phyloP scores from a whole-genome alignment of 1,140 invertebrate genomes.

The Araneus ventricosus region DNA sequence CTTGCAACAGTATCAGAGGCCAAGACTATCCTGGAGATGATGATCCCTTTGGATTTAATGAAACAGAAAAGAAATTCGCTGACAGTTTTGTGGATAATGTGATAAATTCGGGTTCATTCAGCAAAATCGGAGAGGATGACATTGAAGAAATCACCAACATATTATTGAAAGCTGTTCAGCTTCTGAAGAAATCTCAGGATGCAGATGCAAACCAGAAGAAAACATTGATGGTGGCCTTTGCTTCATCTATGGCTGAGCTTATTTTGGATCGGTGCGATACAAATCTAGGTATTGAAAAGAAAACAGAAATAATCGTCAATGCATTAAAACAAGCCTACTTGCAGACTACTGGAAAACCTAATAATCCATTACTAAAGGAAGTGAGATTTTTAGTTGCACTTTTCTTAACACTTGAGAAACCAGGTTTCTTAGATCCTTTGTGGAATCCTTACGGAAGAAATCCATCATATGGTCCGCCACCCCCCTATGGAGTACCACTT shows the following conservation, averaged over 20 bases:
- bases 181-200: neutral
- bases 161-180: neutral
- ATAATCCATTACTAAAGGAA: neutral
- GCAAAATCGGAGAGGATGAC: neutral
- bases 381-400: neutral
- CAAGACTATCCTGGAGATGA: neutral
- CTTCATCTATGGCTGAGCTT: slow-evolving; percentile 11
- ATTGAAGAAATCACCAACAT: neutral
- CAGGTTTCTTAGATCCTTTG: neutral
- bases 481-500: neutral
- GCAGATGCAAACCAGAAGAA: slow-evolving; percentile 12
- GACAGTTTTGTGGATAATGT: neutral
- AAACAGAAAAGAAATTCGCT: neutral
- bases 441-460: neutral
- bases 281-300: neutral
- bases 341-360: slow-evolving; percentile 27
- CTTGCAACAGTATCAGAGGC: neutral
- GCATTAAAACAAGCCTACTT: neutral
- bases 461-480: neutral
- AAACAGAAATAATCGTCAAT: neutral
- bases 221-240: slow-evolving; percentile 27
- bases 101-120: neutral
- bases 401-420: neutral
- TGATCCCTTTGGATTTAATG: neutral
- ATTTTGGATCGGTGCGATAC: neutral